These are phyloP conservation scores for Alethe diademata DNA, from an alignment of 2,113 vertebrate genomes.

Conservation along the genomic window DNA sequence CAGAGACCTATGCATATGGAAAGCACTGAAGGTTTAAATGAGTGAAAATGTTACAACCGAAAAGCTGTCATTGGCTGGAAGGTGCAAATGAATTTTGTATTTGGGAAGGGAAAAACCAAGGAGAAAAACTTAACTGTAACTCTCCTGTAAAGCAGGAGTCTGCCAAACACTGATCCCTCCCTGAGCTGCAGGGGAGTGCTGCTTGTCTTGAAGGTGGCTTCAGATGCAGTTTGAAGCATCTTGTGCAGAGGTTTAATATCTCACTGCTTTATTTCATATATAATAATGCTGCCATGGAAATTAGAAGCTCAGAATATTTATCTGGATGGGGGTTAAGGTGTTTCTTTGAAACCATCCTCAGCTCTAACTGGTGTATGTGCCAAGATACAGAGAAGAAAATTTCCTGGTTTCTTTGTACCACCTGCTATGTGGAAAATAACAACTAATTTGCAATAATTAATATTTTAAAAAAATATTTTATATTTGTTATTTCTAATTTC, in stretches of 20 bases:
- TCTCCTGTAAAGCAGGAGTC: neutral
- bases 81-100: neutral
- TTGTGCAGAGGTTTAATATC: neutral
- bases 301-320: neutral
- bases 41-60: accelerated
- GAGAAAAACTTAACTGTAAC: neutral
- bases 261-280: neutral
- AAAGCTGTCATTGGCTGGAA: neutral
- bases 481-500: neutral
- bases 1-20: neutral
- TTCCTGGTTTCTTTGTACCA: neutral
- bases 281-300: accelerated
- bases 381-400: neutral
- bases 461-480: no score
- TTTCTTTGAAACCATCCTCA: neutral
- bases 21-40: neutral
- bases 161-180: neutral
- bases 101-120: neutral
- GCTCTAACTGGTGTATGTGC: neutral
- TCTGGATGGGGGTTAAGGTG: neutral
- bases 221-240: neutral
- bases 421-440: neutral
- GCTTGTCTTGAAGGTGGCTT: neutral
- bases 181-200: neutral
- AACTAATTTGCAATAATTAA: neutral